Evolutionary conservation across 2,888 invertebrate genomes (phyloP).

Genomic region (Carpatolechia fugitivella): DNA sequence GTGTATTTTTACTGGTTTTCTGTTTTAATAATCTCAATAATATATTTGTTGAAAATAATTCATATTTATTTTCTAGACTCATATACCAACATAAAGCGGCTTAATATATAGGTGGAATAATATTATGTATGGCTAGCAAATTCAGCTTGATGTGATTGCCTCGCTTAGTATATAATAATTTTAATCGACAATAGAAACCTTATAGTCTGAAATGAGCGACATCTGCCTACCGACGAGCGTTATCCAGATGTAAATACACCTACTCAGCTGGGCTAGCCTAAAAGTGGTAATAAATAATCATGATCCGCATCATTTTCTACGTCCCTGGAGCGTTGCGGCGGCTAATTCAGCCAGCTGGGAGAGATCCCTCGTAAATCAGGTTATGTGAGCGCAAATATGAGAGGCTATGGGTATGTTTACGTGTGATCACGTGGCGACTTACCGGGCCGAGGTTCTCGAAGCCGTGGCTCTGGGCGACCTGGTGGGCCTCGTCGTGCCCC

Average conservation of each 20-base stretch:
- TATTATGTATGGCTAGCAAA: no score
- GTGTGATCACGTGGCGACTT: slow-evolving; percentile 80
- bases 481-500: slow-evolving; percentile 86
- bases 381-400: slow-evolving; percentile 30
- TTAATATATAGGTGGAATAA: no score
- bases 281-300: slow-evolving; percentile 9
- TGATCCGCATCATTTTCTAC: slow-evolving; percentile 2
- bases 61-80: no score
- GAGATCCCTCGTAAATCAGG: slow-evolving; percentile 28
- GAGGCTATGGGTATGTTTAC: slow-evolving; percentile 53
- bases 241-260: background rate
- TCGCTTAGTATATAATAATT: no score
- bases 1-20: no score
- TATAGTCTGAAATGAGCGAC: background rate
- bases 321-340: slow-evolving; percentile 15
- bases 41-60: no score
- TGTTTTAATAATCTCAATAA: no score
- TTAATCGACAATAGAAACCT: background rate
- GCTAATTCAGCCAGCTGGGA: slow-evolving; percentile 18
- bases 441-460: slow-evolving; percentile 97
- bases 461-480: slow-evolving; percentile 92
- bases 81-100: no score
- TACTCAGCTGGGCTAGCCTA: background rate
- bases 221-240: background rate
- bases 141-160: no score